Percentiles rank a stretch among this genome's conserved stretches.
Conservation (phyloP, 2,113 vertebrate species). For the Brachionichthys hirsutus region DNA sequence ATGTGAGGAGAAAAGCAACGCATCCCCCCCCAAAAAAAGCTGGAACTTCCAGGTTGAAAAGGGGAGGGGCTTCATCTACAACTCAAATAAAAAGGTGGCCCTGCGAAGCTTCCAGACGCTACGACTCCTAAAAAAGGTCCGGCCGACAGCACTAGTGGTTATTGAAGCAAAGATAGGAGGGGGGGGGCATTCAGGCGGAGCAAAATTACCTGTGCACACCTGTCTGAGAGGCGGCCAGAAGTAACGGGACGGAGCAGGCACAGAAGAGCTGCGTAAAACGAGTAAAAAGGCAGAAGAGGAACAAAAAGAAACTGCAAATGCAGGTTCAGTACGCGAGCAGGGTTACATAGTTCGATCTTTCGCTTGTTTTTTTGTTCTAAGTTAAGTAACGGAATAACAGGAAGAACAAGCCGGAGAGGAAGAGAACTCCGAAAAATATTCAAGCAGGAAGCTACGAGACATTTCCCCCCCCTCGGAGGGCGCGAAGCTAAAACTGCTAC, state of each 20-base stretch:
- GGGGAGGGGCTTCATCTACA: too few species aligned
- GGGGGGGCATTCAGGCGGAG: neutral
- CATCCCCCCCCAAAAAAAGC: too few species aligned
- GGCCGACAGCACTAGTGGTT: too few species aligned
- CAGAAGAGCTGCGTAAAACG: slow-evolving; percentile 74
- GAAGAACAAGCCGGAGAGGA: slow-evolving; percentile 42
- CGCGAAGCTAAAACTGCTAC: slow-evolving; percentile 78
- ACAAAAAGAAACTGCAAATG: slow-evolving; percentile 56
- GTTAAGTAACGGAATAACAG: slow-evolving; percentile 58
- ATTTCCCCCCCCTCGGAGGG: slow-evolving; percentile 41
- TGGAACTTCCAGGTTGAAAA: too few species aligned
- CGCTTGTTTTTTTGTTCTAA: slow-evolving; percentile 42
- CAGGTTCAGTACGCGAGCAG: slow-evolving; percentile 79
- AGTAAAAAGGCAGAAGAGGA: slow-evolving; percentile 70
- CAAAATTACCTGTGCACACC: neutral
- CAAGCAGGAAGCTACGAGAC: slow-evolving; percentile 71
- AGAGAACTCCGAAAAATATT: slow-evolving; percentile 74
- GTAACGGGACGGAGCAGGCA: neutral
- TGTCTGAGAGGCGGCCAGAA: neutral
- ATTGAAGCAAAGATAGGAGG: too few species aligned
- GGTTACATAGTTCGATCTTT: slow-evolving; percentile 57
- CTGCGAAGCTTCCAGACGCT: too few species aligned
- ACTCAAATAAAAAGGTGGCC: too few species aligned
- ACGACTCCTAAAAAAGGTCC: too few species aligned
- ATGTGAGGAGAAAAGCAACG: too few species aligned